Evolutionary conservation across 1,140 invertebrate species (phyloP), one percentile per base, ranked within the genome.

Genomic region (Zaprionus africanus): DNA sequence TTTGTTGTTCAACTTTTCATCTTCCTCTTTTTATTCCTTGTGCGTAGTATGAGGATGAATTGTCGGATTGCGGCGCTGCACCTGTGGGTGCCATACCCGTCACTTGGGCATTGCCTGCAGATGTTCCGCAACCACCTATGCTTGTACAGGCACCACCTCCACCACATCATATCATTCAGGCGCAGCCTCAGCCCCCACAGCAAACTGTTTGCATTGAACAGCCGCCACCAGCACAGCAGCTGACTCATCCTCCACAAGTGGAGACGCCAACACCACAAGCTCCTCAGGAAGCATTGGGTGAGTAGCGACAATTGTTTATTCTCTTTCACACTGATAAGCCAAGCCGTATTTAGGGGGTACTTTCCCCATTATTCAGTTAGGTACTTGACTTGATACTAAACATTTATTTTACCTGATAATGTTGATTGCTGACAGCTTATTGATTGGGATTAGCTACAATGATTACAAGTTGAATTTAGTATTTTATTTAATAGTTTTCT

Each of bases 121-220:
- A 69, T 41, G 60, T 36, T 13, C 59, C 62, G 36, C 82, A 71
- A 46, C 69, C 56, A 38, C 41, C 80, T 1, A 72, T 90, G 60
- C 61, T 90, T 58, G 58, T 76, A 51, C 56, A 74, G 22, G 71
- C 71, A 28, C 36, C 66, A 38, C 58, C 76, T 7, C 73, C 72
- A 31, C 82, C 72, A 31, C 82, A 87, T 76, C 86, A 90, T 61
- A 79, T 91, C 49, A 81, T 92, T 61, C 81, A 88, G 38, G 46
- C 73, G 49, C 70, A 66, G 26, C 59, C 75, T 36, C 78, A 58
- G 43, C 65, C 79, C 22, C 59, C 75, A 49, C 80, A 58, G 43
- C 65, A 77, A 63, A 64, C 66, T 56, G 61, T 78, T 17, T 64
- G 69, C 64, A 87, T 78, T 15, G 90, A 77, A 31, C 81, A 75